phyloP scores from a whole-genome alignment of 1,140 invertebrate species.

The Pentalonia nigronervosa region DNA sequence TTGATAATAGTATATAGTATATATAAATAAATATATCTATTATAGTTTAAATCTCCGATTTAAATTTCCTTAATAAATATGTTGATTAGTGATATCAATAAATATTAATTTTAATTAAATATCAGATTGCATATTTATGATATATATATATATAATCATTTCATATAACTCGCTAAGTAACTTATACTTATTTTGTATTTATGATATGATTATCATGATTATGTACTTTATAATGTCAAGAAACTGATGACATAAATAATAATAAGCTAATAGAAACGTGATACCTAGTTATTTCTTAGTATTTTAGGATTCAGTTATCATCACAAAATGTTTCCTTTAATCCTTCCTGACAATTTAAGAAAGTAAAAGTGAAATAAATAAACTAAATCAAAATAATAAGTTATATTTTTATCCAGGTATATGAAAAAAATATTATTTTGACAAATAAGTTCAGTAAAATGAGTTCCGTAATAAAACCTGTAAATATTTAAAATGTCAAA shows the following conservation, averaged over 20 bases:
- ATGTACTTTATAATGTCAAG: not conserved
- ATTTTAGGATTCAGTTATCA: not conserved
- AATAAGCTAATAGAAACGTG: not conserved
- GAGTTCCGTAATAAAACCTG: not conserved
- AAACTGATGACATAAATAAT: not conserved
- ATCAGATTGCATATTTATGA: not conserved
- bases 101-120: not conserved
- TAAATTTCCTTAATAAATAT: not conserved
- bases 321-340: no score
- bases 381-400: not conserved
- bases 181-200: not conserved
- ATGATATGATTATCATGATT: not conserved
- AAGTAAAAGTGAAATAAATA: not conserved
- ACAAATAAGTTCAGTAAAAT: no score
- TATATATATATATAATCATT: not conserved
- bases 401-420: not conserved
- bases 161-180: not conserved
- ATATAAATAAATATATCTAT: not conserved
- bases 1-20: not conserved
- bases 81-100: no score
- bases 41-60: not conserved
- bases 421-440: no score
- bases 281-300: not conserved
- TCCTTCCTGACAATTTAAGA: not conserved
- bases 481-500: not conserved